A percentile compares a stretch with the other conserved stretches of the same genome.
Evolutionary conservation across 2,113 vertebrate species (phyloP).

Genomic region (Nycticryphes semicollaris): DNA sequence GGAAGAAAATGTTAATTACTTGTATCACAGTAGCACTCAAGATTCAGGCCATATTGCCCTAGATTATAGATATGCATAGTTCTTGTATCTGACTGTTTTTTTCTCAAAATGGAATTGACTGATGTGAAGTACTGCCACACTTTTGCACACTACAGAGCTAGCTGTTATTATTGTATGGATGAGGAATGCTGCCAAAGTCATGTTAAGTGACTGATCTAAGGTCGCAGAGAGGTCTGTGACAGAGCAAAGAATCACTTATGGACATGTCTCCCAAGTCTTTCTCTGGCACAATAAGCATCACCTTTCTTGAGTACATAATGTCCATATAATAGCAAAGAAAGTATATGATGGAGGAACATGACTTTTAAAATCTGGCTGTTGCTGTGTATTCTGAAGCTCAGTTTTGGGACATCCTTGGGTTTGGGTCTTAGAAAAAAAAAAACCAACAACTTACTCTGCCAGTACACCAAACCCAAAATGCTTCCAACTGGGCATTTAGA

Average conservation of each 20-base stretch:
- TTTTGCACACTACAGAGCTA: neutral
- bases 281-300: neutral
- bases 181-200: neutral
- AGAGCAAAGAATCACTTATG: neutral
- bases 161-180: neutral
- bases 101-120: slow-evolving; percentile 29
- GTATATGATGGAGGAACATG: neutral
- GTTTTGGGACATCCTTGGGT: neutral
- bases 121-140: slow-evolving; percentile 24
- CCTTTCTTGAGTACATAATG: neutral
- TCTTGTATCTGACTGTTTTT: slow-evolving; percentile 45
- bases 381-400: neutral
- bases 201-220: neutral
- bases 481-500: slow-evolving; percentile 37
- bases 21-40: slow-evolving; percentile 71
- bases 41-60: slow-evolving; percentile 70
- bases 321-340: neutral
- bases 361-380: neutral
- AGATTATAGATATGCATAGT: slow-evolving; percentile 70
- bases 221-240: neutral
- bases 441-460: neutral
- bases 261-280: neutral
- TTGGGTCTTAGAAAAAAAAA: neutral
- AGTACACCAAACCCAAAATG: slow-evolving; percentile 3
- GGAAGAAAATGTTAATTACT: slow-evolving; percentile 72